Conservation (phyloP, 2,113 vertebrate genomes). For the Aythya baeri region DNA sequence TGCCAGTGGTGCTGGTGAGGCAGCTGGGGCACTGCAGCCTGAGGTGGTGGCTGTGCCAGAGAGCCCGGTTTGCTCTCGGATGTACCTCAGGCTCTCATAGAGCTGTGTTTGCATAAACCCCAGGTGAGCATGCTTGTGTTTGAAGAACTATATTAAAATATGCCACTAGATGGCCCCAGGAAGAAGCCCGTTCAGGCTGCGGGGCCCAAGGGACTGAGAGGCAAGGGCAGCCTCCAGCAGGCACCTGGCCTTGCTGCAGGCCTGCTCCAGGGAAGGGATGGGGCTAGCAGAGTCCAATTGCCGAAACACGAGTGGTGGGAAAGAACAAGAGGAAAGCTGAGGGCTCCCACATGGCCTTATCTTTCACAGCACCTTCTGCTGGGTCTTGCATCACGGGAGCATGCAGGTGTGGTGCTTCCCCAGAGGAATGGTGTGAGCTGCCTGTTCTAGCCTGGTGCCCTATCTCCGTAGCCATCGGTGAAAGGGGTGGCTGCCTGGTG, state of each 20-base stretch:
- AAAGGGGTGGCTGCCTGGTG: neutral
- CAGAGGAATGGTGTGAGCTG: fast-evolving
- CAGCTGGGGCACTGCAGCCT: neutral
- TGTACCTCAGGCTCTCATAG: neutral
- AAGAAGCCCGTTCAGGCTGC: neutral
- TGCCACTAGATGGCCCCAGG: slow-evolving; percentile 68
- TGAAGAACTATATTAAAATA: neutral
- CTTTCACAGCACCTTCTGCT: neutral
- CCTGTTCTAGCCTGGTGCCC: fast-evolving
- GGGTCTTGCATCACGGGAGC: fast-evolving
- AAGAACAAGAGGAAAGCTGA: neutral
- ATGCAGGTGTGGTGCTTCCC: neutral
- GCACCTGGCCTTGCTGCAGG: neutral
- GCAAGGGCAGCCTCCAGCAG: neutral
- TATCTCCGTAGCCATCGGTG: fast-evolving
- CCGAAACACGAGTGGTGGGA: neutral
- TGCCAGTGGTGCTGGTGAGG: neutral
- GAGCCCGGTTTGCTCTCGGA: neutral
- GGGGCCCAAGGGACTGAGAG: neutral
- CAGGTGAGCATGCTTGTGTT: neutral
- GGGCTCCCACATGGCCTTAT: neutral
- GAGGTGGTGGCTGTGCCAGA: neutral
- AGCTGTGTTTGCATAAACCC: neutral
- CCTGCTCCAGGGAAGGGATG: neutral
- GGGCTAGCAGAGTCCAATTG: fast-evolving